Evolutionary conservation across 2,888 invertebrate genomes (phyloP).

Genomic region (Escarpia spicata): DNA sequence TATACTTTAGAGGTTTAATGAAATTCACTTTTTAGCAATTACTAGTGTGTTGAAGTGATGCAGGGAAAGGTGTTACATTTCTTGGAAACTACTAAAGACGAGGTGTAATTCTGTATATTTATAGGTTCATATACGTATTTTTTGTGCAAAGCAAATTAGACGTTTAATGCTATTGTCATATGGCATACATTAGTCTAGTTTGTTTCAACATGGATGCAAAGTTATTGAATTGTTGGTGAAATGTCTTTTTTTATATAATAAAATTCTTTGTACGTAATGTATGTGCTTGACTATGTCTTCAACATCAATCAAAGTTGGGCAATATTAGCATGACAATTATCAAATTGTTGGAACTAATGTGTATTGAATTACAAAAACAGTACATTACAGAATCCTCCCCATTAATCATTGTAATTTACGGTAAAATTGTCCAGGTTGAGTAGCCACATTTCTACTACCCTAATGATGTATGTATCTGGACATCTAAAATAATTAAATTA

Average conservation of each 20-base stretch:
- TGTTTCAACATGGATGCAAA: conserved; percentile 7
- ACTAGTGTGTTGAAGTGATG: not conserved
- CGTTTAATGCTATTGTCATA: not conserved
- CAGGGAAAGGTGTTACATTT: not conserved
- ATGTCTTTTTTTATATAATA: conserved; percentile 3
- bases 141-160: not conserved
- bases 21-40: not conserved
- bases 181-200: not conserved
- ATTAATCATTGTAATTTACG: not conserved
- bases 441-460: no score
- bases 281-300: not conserved
- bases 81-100: no score
- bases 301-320: not conserved
- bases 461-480: no score
- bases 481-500: no score
- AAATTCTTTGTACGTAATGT: not conserved
- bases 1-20: not conserved
- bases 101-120: no score
- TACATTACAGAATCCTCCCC: not conserved
- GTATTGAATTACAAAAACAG: not conserved
- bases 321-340: not conserved
- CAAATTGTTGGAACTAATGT: not conserved
- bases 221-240: not conserved
- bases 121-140: not conserved
- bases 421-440: not conserved